Evolutionary conservation across 2,888 invertebrate species (phyloP), one percentile per base, ranked within the genome.

Genomic region (Eupithecia pulchellata): DNA sequence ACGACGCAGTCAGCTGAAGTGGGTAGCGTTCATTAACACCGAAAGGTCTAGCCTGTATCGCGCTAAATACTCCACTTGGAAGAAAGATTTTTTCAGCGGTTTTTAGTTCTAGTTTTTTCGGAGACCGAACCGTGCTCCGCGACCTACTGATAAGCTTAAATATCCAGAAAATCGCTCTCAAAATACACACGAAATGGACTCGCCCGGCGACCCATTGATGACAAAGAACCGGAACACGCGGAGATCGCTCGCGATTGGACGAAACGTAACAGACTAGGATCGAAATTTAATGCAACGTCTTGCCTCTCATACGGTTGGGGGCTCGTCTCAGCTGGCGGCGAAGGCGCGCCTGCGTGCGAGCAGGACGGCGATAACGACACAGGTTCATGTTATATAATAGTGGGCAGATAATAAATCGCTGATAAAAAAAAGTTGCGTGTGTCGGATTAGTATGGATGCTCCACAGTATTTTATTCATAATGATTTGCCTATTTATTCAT

Each of bases 161-260:
- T 88, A 82, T 85, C 77, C 84, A 78, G 86, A 86, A 89, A 90
- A 91, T 89, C 84, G 83, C 79, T 81, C 79, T 82, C 79, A 77
- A 89, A 86, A 80, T 82, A 83, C 86, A 90, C 89, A 85, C 80
- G 84, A 86, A 90, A 91, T 95, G 94, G 95, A 95, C 95, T 95
- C 92, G 94, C 90, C 96, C 95, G 94, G 94, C 94, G 93, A 94
- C 95, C 95, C 96, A 96, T 96, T 96, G 96, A 96, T 96, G 96
- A 96, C 95, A 95, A 95, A 96, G 95, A 95, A 95, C 92, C 94
- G 93, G 95, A 95, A 95, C 95, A 94, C 94, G 93, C 92, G 87
- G 89, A 93, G 94, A 93, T 93, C 92, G 91, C 88, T 89, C 93
- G 92, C 94, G 95, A 96, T 96, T 96, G 96, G 96, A 92, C 93